Conservation (phyloP, 2,888 invertebrate species). For the Chrysolina americana region DNA sequence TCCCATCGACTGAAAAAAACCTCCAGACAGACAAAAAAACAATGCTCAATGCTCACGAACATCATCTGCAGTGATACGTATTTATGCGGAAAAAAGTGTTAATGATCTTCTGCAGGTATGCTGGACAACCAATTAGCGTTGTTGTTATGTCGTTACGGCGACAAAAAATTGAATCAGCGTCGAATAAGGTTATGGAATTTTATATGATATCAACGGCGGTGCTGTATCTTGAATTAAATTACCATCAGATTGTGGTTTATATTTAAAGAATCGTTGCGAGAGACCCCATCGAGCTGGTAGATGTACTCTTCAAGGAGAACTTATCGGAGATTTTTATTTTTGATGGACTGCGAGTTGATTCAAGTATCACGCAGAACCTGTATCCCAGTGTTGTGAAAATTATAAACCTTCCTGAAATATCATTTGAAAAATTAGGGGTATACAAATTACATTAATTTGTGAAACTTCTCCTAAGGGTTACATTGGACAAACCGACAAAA, state of each 20-base stretch:
- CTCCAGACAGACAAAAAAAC: constrained; percentile 19
- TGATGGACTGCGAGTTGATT: not conserved
- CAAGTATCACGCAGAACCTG: not conserved
- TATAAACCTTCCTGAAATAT: not conserved
- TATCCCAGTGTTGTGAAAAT: too few relatives aligned
- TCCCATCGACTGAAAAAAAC: not conserved
- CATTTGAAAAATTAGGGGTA: too few relatives aligned
- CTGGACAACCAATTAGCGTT: constrained; percentile 38
- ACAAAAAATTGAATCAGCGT: constrained; percentile 29
- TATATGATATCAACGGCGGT: constrained; percentile 6
- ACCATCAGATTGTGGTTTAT: not conserved
- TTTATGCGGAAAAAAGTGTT: constrained; percentile 35
- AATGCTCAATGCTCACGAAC: constrained; percentile 19
- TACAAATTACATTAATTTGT: too few relatives aligned
- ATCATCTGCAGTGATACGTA: constrained; percentile 24
- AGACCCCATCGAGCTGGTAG: not conserved
- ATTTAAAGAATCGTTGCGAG: not conserved
- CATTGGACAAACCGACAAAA: too few relatives aligned
- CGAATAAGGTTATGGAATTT: constrained; percentile 22
- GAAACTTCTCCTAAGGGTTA: too few relatives aligned
- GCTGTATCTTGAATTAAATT: constrained; percentile 15
- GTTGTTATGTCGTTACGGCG: constrained; percentile 30
- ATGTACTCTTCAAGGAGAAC: not conserved
- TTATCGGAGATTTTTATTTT: not conserved
- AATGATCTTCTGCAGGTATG: constrained; percentile 41